Conservation (phyloP, 2,888 invertebrate species). For the Aporophyla lueneburgensis region DNA sequence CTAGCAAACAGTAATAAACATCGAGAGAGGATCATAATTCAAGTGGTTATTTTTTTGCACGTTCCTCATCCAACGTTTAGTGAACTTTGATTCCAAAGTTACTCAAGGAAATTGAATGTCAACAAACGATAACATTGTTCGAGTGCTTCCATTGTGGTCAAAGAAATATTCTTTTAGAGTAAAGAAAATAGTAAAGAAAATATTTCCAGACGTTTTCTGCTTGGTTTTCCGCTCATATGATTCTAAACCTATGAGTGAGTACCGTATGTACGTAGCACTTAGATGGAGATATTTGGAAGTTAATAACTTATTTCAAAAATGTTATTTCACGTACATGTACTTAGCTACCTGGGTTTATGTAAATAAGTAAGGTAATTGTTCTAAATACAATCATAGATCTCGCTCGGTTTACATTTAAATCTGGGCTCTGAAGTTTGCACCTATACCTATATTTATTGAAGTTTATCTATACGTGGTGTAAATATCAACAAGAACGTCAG, state of each 20-base stretch:
- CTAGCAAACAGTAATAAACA: conserved; percentile 27
- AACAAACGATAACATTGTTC: conserved; percentile 65
- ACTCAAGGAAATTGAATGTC: conserved; percentile 72
- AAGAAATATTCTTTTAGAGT: conserved; percentile 45
- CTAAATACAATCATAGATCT: not conserved
- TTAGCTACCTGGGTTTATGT: not conserved
- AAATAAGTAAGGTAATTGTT: not conserved
- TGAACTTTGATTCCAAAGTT: conserved; percentile 64
- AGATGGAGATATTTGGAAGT: not conserved
- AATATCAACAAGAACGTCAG: conserved; percentile 18
- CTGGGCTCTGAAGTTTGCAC: not conserved
- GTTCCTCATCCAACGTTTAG: conserved; percentile 50
- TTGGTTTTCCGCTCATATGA: conserved; percentile 15
- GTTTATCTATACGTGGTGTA: not conserved
- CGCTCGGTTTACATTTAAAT: not conserved
- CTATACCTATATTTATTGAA: not conserved
- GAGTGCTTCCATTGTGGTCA: conserved; percentile 47
- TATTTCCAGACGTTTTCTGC: conserved; percentile 33
- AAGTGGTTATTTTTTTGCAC: conserved; percentile 50
- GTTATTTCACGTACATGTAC: not conserved
- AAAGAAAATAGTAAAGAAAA: conserved; percentile 46
- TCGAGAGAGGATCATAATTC: conserved; percentile 51
- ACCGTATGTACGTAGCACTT: not conserved
- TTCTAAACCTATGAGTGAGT: not conserved
- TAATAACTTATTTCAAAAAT: conserved; percentile 2